These are phyloP conservation scores for Centropyge bicolor DNA, from an alignment of 2,797 vertebrate species.

Conservation along the genomic window DNA sequence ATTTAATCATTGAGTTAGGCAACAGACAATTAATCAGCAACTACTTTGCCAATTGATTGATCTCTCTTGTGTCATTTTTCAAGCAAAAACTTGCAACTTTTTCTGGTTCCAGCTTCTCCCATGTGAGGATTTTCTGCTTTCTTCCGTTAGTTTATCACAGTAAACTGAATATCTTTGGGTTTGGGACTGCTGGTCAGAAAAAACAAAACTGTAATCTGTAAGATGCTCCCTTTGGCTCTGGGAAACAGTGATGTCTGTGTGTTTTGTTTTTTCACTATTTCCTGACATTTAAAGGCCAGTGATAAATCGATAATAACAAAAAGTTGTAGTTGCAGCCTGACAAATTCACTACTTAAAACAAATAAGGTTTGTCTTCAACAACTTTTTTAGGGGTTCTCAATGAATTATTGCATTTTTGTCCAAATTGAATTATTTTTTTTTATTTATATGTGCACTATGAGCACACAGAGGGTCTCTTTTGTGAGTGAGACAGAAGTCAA, in stretches of 20 bases:
- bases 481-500: slow-evolving; percentile 1
- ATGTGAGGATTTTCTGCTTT: not conserved
- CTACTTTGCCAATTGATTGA: not conserved
- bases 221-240: not conserved
- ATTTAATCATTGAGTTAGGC: not conserved
- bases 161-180: not conserved
- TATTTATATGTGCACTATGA: not conserved
- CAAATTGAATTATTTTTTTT: not conserved
- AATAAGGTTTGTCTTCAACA: not conserved
- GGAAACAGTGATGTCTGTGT: not conserved
- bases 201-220: slow-evolving; percentile 7
- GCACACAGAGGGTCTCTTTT: not conserved
- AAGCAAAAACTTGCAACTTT: too few species aligned
- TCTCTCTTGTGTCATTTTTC: not conserved
- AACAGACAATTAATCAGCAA: not conserved
- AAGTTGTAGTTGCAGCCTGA: not conserved
- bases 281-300: slow-evolving; percentile 19
- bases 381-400: not conserved
- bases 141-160: not conserved
- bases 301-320: not conserved
- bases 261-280: not conserved
- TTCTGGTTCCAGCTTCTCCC: not conserved
- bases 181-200: not conserved
- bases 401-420: not conserved
- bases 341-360: not conserved